These are phyloP conservation scores for Xyrauchen texanus DNA, from an alignment of 2,113 vertebrate genomes.

Conservation along the genomic window DNA sequence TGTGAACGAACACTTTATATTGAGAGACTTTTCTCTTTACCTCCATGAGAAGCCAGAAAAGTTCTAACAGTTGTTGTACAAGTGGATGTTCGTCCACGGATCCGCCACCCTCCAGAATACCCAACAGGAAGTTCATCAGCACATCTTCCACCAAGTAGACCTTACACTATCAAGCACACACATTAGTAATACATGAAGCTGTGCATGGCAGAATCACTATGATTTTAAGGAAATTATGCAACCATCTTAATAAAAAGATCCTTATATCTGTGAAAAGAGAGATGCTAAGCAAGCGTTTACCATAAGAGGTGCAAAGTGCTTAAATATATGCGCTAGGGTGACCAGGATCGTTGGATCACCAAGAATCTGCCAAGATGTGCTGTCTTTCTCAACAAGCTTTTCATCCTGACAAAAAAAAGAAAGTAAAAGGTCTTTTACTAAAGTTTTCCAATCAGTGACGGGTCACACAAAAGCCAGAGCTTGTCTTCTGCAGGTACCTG, in stretches of 20 bases:
- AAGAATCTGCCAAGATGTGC: conserved; percentile 80
- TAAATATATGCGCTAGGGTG: conserved; percentile 91
- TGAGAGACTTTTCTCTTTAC: conserved; percentile 63
- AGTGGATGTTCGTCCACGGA: conserved; percentile 83
- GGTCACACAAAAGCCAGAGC: no score
- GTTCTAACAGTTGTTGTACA: conserved; percentile 89
- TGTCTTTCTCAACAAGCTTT: conserved; percentile 81
- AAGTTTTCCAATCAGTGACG: background rate
- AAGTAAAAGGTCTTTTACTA: background rate
- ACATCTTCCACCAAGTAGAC: conserved; percentile 97
- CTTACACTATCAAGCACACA: conserved; percentile 79
- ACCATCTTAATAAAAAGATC: background rate
- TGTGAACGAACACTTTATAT: background rate
- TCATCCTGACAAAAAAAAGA: conserved; percentile 78
- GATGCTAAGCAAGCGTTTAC: conserved; percentile 70
- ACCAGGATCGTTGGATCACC: conserved; percentile 89
- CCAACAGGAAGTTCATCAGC: conserved; percentile 90
- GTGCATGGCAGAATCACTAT: background rate
- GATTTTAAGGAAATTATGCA: background rate
- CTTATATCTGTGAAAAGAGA: background rate
- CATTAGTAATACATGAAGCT: background rate
- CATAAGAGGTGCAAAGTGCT: conserved; percentile 91
- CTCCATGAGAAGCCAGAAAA: conserved; percentile 99
- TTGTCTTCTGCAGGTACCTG: conserved; percentile 68
- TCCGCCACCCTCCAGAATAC: conserved; percentile 84